A percentile compares a stretch with the other conserved stretches of the same genome.
These are phyloP conservation scores for Colistium nudipinnis DNA, from an alignment of 2,113 vertebrate genomes.

Conservation along the genomic window DNA sequence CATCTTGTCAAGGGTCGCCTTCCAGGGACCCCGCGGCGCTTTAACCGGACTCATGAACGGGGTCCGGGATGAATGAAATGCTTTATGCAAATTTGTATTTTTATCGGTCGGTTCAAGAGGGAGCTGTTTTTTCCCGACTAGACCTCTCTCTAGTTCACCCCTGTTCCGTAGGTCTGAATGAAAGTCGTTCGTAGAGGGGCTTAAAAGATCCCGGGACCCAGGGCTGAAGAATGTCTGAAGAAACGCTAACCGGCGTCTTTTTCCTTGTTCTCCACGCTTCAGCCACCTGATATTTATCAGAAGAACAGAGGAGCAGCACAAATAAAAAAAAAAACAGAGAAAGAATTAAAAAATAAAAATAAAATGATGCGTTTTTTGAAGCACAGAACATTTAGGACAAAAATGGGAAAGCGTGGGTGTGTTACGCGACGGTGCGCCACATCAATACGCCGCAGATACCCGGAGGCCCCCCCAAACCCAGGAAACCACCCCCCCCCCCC, in stretches of 20 bases:
- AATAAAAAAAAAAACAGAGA: constrained; percentile 50
- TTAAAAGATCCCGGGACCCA: no score
- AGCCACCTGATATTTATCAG: constrained; percentile 75
- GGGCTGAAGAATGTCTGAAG: constrained; percentile 63
- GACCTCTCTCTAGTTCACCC: constrained; percentile 17
- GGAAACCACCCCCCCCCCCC: constrained; percentile 67
- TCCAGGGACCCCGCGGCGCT: constrained; percentile 8
- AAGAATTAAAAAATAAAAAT: constrained; percentile 78
- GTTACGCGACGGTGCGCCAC: constrained; percentile 72
- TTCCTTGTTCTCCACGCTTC: constrained; percentile 66
- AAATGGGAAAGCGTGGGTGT: constrained; percentile 71
- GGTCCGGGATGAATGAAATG: constrained; percentile 30
- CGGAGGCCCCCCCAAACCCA: constrained; percentile 78
- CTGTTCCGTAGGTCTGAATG: constrained; percentile 47
- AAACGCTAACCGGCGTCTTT: constrained; percentile 75
- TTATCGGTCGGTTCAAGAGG: no score
- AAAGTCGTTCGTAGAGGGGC: constrained; percentile 72
- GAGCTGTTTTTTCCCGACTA: constrained; percentile 5
- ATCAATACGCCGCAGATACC: constrained; percentile 79
- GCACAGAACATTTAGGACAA: constrained; percentile 76
- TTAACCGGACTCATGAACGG: constrained; percentile 39
- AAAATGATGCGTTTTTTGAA: constrained; percentile 77
- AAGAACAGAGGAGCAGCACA: constrained; percentile 67
- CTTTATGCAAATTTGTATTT: no score
- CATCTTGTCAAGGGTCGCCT: constrained; percentile 28